A percentile compares a stretch with the other conserved stretches of the same genome.
Conservation (phyloP, 2,888 invertebrate species). For the Conomelus anceps region DNA sequence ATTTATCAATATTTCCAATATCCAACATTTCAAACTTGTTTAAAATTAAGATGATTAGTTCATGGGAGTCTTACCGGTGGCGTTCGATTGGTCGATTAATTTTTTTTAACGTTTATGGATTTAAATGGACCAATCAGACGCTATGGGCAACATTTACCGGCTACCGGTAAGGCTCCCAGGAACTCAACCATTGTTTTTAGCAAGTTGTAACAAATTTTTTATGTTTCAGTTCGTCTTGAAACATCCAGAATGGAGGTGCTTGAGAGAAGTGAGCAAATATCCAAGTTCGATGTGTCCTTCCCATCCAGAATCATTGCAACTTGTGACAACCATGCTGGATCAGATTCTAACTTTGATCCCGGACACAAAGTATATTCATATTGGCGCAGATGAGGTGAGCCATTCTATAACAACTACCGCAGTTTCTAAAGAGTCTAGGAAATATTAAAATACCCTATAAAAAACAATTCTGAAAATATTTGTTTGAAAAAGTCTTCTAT, state of each 20-base stretch:
- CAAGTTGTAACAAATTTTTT: neutral
- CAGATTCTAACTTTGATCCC: conserved; percentile 63
- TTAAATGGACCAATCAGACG: too few species aligned
- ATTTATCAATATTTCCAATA: too few species aligned
- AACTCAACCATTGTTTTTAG: too few species aligned
- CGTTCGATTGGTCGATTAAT: too few species aligned
- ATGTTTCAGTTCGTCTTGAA: conserved; percentile 60
- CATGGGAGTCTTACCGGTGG: too few species aligned
- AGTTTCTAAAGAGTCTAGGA: too few species aligned
- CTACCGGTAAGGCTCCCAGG: too few species aligned
- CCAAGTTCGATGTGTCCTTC: conserved; percentile 71
- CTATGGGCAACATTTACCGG: too few species aligned
- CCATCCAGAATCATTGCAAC: conserved; percentile 51
- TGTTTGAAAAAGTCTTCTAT: too few species aligned
- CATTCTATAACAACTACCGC: neutral
- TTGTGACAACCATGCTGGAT: conserved; percentile 61
- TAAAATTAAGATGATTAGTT: too few species aligned
- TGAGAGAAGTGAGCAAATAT: conserved; percentile 59
- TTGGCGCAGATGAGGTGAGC: conserved; percentile 73
- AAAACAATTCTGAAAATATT: neutral
- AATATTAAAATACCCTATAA: conserved; percentile 15
- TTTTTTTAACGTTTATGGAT: too few species aligned
- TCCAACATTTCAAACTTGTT: too few species aligned
- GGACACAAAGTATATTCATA: conserved; percentile 61
- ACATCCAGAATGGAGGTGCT: conserved; percentile 55